phyloP scores from a whole-genome alignment of 2,888 invertebrate species.

The Suillia variegata region DNA sequence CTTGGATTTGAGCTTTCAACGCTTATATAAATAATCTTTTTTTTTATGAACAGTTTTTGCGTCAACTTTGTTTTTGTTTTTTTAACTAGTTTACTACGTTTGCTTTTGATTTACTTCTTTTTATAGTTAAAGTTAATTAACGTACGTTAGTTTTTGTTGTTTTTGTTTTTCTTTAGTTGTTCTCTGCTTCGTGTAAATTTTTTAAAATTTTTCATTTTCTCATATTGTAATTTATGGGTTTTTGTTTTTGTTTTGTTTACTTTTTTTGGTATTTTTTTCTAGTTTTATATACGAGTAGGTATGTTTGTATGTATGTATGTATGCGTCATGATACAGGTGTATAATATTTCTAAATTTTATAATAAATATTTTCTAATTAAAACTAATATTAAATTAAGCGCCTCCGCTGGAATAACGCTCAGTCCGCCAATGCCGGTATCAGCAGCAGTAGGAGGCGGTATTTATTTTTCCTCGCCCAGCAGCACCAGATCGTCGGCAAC shows the following conservation, averaged over 20 bases:
- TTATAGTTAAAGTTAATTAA: not conserved
- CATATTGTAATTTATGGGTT: not conserved
- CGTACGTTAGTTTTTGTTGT: not conserved
- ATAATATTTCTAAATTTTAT: constrained; percentile 42
- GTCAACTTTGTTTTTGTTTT: not conserved
- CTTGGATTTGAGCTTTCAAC: not conserved
- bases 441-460: constrained; percentile 8
- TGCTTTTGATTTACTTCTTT: constrained; percentile 24
- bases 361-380: constrained; percentile 19
- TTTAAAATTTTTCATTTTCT: not conserved
- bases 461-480: constrained; percentile 72
- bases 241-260: not conserved
- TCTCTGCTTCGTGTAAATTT: constrained; percentile 1
- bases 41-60: not conserved
- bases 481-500: constrained; percentile 92
- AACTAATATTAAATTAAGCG: constrained; percentile 45
- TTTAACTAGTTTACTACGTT: constrained; percentile 1
- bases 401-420: constrained; percentile 40
- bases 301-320: not conserved
- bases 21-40: no score
- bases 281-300: no score
- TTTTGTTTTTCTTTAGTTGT: constrained; percentile 3
- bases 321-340: constrained; percentile 39
- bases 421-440: constrained; percentile 7
- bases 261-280: constrained; percentile 3